Percentiles rank a stretch among this genome's conserved stretches.
phyloP scores from a whole-genome alignment of 2,113 vertebrate species.

The Amazona vittata region DNA sequence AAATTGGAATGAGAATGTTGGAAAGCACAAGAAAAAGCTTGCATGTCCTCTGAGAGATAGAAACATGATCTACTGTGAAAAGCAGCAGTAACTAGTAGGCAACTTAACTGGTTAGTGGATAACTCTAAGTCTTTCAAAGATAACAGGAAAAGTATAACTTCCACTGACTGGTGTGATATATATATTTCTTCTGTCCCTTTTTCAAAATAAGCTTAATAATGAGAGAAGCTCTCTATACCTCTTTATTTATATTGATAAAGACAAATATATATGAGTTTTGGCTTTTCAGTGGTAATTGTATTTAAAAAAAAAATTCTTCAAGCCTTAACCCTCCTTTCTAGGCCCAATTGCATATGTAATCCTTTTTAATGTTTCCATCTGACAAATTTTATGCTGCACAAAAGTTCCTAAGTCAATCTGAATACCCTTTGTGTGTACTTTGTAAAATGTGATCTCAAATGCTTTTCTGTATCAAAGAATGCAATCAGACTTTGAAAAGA shows the following conservation, averaged over 20 bases:
- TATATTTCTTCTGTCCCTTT: background rate
- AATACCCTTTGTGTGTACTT: background rate
- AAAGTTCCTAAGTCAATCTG: background rate
- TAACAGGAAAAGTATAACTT: background rate
- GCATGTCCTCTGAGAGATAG: background rate
- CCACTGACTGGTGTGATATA: background rate
- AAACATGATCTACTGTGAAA: background rate
- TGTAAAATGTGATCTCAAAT: background rate
- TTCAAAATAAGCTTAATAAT: background rate
- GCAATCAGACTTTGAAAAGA: background rate
- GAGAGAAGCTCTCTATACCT: background rate
- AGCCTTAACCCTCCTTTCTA: background rate
- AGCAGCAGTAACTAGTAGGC: background rate
- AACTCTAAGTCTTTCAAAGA: background rate
- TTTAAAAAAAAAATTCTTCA: background rate
- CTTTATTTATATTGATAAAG: background rate
- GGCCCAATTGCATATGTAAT: background rate
- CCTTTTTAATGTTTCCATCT: background rate
- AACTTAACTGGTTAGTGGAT: background rate
- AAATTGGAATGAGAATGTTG: background rate
- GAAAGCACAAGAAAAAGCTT: background rate
- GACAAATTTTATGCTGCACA: background rate
- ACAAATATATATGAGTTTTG: background rate
- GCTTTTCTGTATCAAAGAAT: background rate
- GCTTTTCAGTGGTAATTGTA: background rate